Evolutionary conservation across 2,113 vertebrate genomes (phyloP).

Genomic region (Lophius piscatorius): DNA sequence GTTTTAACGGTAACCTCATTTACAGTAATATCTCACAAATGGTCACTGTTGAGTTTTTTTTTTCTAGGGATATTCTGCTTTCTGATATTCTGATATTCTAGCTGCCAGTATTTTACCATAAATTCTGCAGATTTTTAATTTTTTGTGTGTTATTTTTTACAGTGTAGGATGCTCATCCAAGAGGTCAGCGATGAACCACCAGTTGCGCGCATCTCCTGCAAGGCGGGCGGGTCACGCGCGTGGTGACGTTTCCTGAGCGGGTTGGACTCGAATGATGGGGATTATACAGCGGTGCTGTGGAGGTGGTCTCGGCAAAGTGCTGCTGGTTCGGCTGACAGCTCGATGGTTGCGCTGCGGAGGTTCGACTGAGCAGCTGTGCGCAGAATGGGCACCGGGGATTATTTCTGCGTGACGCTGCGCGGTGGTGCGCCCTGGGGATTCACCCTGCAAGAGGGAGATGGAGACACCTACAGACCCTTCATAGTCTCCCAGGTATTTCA

Average conservation of each 20-base stretch:
- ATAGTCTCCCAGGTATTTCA: slow-evolving; percentile 92
- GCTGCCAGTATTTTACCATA: too few relatives aligned
- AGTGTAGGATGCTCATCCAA: too few relatives aligned
- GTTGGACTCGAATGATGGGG: slow-evolving; percentile 73
- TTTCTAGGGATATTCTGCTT: too few relatives aligned
- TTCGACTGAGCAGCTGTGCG: slow-evolving; percentile 43
- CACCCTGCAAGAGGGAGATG: slow-evolving; percentile 84
- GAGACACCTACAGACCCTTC: slow-evolving; percentile 84
- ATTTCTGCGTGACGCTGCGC: slow-evolving; percentile 89
- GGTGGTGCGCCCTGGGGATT: slow-evolving; percentile 96
- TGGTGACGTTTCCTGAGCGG: slow-evolving; percentile 69
- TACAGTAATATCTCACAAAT: too few relatives aligned
- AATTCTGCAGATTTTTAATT: too few relatives aligned
- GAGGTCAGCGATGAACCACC: slow-evolving; percentile 24
- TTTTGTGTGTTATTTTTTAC: too few relatives aligned
- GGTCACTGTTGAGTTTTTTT: too few relatives aligned
- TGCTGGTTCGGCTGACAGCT: slow-evolving; percentile 54
- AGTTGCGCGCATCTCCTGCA: slow-evolving; percentile 31
- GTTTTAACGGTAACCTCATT: too few relatives aligned
- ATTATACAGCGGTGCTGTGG: slow-evolving; percentile 38
- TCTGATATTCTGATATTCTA: too few relatives aligned
- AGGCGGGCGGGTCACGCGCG: slow-evolving; percentile 63
- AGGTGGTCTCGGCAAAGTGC: too few relatives aligned
- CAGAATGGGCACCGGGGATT: slow-evolving; percentile 92
- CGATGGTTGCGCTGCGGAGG: slow-evolving; percentile 42